Percentiles rank a stretch among this genome's conserved stretches.
These are phyloP conservation scores for Pseudomyrmex gracilis DNA, from an alignment of 1,140 invertebrate species.

Conservation along the genomic window DNA sequence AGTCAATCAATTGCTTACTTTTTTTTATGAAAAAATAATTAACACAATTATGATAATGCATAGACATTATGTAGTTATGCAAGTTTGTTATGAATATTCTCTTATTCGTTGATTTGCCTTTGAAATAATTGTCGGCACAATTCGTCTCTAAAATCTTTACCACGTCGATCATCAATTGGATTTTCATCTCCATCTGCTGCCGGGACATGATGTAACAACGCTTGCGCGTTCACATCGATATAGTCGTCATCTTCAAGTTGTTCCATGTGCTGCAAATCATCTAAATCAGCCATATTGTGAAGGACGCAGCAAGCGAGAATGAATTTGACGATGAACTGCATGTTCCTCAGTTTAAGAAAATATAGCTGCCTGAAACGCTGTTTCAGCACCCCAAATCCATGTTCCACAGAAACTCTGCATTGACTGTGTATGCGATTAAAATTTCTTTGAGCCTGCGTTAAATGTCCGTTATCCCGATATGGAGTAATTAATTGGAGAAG, in stretches of 20 bases:
- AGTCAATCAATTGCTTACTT: too few relatives aligned
- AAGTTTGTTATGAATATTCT: neutral
- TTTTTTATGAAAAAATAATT: too few relatives aligned
- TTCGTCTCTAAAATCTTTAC: neutral
- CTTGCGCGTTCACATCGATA: neutral
- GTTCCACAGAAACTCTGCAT: neutral
- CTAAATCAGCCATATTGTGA: neutral
- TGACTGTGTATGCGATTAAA: neutral
- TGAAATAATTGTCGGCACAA: neutral
- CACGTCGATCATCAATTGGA: slow-evolving; percentile 2
- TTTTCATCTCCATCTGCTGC: neutral
- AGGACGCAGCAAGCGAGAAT: neutral
- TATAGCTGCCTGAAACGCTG: neutral
- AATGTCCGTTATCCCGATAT: neutral
- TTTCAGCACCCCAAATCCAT: neutral
- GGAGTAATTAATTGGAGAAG: too few relatives aligned
- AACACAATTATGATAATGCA: too few relatives aligned
- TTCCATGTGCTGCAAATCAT: neutral
- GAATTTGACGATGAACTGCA: neutral
- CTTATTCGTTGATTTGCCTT: neutral
- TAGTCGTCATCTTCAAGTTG: neutral
- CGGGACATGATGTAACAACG: neutral
- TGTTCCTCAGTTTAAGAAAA: neutral
- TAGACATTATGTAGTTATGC: too few relatives aligned
- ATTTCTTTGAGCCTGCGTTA: neutral